Percentiles rank a stretch among this genome's conserved stretches.
Evolutionary conservation across 1,140 invertebrate genomes (phyloP).

Genomic region (Drosophila virilis): DNA sequence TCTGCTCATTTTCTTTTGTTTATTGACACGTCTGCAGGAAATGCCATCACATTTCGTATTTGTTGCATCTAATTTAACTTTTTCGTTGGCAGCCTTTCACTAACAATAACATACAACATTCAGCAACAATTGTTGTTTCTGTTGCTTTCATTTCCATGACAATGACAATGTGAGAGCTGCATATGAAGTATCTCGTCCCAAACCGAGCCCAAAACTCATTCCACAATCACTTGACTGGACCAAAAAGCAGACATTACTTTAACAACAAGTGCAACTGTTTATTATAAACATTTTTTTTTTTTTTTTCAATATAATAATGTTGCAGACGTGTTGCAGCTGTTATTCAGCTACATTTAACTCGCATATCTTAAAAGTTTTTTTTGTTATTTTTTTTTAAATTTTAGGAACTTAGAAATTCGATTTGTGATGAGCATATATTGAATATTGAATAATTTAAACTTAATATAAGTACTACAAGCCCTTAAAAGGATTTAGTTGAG

Average conservation of each 20-base stretch:
- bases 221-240: slow-evolving; percentile 34
- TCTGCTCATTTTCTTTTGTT: slow-evolving; percentile 48
- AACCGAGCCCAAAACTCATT: not conserved
- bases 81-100: slow-evolving; percentile 50
- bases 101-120: slow-evolving; percentile 44
- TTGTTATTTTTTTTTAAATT: not conserved
- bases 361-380: slow-evolving; percentile 3
- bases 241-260: slow-evolving; percentile 8
- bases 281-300: slow-evolving; percentile 28
- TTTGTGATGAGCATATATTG: not conserved
- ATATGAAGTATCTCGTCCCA: slow-evolving; percentile 20
- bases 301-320: slow-evolving; percentile 42
- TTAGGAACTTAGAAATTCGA: not conserved
- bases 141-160: slow-evolving; percentile 62
- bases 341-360: slow-evolving; percentile 17
- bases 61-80: slow-evolving; percentile 51
- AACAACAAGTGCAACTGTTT: slow-evolving; percentile 46
- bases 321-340: slow-evolving; percentile 31
- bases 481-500: too few species aligned
- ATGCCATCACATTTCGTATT: slow-evolving; percentile 47
- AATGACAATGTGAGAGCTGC: slow-evolving; percentile 37
- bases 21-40: slow-evolving; percentile 76
- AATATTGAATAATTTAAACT: not conserved
- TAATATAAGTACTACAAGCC: too few species aligned
- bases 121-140: slow-evolving; percentile 39